Evolutionary conservation across 2,888 invertebrate species (phyloP).

Genomic region (Limnephilus marmoratus): DNA sequence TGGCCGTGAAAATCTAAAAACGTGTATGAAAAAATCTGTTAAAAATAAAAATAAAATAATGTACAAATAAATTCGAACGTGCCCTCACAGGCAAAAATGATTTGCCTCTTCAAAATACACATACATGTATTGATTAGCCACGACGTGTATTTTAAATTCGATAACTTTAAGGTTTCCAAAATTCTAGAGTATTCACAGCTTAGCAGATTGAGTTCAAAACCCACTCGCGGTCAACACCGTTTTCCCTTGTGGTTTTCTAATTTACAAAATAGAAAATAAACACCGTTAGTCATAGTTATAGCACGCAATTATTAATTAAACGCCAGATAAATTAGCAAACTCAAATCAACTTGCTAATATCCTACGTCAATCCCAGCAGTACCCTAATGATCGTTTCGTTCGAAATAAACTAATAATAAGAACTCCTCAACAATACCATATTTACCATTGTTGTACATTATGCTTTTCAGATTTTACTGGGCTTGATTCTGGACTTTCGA

Average conservation of each 20-base stretch:
- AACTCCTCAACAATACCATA: not conserved
- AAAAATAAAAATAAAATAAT: no score
- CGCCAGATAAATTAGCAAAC: not conserved
- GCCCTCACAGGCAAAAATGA: no score
- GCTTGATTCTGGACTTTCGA: not conserved
- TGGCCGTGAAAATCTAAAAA: no score
- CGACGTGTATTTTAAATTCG: not conserved
- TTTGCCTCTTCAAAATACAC: no score
- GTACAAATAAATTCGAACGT: no score
- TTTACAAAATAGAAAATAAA: not conserved
- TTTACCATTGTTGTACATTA: not conserved
- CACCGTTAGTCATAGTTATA: not conserved
- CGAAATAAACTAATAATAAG: not conserved
- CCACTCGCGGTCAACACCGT: not conserved
- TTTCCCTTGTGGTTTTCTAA: not conserved
- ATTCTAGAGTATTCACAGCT: not conserved
- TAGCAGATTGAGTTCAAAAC: not conserved
- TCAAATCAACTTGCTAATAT: not conserved
- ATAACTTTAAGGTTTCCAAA: not conserved
- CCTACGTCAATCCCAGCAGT: not conserved
- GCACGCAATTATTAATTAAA: not conserved
- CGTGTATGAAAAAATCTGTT: no score
- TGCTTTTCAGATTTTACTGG: not conserved
- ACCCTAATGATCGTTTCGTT: not conserved
- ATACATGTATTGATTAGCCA: no score